Conservation (phyloP, 2,797 vertebrate genomes). For the Pantherophis vulpinus region DNA sequence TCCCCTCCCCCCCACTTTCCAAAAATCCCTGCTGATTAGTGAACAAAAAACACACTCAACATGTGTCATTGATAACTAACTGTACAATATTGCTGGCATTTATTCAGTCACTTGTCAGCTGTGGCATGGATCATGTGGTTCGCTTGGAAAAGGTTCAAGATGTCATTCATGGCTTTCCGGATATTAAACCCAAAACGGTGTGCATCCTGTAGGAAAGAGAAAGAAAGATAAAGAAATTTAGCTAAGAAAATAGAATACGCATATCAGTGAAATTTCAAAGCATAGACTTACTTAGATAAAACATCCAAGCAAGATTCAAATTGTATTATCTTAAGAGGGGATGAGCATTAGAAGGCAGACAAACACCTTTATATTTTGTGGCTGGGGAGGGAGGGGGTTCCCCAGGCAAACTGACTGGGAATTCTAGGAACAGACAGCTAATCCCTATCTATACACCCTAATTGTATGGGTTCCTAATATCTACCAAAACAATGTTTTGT, state of each 20-base stretch:
- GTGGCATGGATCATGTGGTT: background rate
- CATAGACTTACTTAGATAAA: background rate
- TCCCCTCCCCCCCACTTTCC: background rate
- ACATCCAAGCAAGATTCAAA: background rate
- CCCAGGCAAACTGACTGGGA: background rate
- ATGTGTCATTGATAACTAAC: background rate
- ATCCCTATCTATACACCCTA: background rate
- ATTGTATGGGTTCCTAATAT: background rate
- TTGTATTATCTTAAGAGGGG: background rate
- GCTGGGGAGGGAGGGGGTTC: background rate
- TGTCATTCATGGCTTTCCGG: constrained; percentile 74
- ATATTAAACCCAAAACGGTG: constrained; percentile 80
- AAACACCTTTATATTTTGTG: background rate
- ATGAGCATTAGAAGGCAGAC: background rate
- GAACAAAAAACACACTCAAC: background rate
- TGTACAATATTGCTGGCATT: constrained; percentile 17
- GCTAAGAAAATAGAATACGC: background rate
- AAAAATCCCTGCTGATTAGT: constrained; percentile 9
- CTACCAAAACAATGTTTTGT: background rate
- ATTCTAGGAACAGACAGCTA: background rate
- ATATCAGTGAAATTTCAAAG: background rate
- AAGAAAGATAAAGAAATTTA: background rate
- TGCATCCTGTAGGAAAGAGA: constrained; percentile 71
- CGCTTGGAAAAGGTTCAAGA: constrained; percentile 74
- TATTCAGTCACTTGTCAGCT: constrained; percentile 22